Evolutionary conservation across 1,140 invertebrate species (phyloP).

Genomic region (Caenorhabditis tropicalis): DNA sequence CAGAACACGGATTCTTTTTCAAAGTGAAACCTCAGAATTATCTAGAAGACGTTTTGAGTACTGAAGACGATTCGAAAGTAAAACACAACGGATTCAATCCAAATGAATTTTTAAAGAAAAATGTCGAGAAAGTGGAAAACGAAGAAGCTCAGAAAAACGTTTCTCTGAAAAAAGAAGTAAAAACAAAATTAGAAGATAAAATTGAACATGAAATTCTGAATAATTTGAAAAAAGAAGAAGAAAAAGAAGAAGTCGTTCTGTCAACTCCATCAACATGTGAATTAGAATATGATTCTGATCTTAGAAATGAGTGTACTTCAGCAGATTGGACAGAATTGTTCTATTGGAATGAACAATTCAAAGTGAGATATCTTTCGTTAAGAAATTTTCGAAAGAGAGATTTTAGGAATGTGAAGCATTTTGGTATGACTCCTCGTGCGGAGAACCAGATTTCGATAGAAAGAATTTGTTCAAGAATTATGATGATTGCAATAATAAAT

Average conservation of each 20-base stretch:
- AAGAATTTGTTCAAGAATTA: slow-evolving; percentile 27
- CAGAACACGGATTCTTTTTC: background rate
- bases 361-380: background rate
- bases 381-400: background rate
- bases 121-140: background rate
- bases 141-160: background rate
- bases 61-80: background rate
- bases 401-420: slow-evolving; percentile 45
- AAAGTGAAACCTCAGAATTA: slow-evolving; percentile 31
- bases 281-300: slow-evolving; percentile 18
- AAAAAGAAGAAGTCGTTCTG: background rate
- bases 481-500: slow-evolving; percentile 25
- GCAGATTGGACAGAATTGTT: slow-evolving; percentile 24
- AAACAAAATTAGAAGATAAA: background rate
- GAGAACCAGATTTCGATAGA: background rate
- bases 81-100: background rate
- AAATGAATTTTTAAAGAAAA: slow-evolving; percentile 8
- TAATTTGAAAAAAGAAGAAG: background rate
- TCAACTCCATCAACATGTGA: background rate
- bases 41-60: background rate
- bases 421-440: slow-evolving; percentile 36
- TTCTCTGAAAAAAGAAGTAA: background rate
- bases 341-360: slow-evolving; percentile 23
- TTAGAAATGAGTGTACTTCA: slow-evolving; percentile 16
- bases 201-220: background rate